Conservation (phyloP, 1,140 invertebrate genomes). For the Drosophila erecta region DNA sequence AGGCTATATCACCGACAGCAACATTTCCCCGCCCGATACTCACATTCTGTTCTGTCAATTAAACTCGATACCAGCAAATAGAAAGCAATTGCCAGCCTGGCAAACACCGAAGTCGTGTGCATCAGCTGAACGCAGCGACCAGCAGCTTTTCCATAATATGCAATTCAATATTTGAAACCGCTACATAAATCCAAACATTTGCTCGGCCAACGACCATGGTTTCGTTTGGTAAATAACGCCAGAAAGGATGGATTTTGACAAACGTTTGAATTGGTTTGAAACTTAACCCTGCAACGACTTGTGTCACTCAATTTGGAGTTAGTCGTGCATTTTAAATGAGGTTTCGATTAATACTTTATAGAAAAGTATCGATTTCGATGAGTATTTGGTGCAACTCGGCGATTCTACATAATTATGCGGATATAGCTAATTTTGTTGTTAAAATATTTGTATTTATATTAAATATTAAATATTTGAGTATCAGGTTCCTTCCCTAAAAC, state of each 20-base stretch:
- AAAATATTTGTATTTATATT: too few relatives aligned
- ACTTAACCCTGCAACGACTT: slow-evolving; percentile 15
- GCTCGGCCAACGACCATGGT: slow-evolving; percentile 43
- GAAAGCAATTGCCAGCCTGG: slow-evolving; percentile 38
- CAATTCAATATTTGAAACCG: slow-evolving; percentile 84
- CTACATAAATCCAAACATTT: slow-evolving; percentile 82
- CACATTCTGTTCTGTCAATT: slow-evolving; percentile 45
- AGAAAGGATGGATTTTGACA: slow-evolving; percentile 48
- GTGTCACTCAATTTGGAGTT: slow-evolving; percentile 7
- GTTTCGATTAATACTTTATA: slow-evolving; percentile 1
- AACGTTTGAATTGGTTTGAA: slow-evolving; percentile 21
- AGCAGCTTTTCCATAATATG: slow-evolving; percentile 77
- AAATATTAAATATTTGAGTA: too few relatives aligned
- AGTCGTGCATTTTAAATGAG: neutral
- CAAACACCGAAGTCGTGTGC: slow-evolving; percentile 30
- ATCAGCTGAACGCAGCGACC: slow-evolving; percentile 24
- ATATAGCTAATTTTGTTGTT: too few relatives aligned
- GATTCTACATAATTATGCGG: too few relatives aligned
- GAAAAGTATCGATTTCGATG: neutral
- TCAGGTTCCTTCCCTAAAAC: too few relatives aligned
- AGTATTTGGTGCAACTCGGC: too few relatives aligned
- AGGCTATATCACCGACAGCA: neutral
- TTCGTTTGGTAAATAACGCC: slow-evolving; percentile 64
- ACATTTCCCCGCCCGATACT: neutral
- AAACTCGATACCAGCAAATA: slow-evolving; percentile 26